Base-by-base conservation (phyloP, 2,888 invertebrate genomes). In the Mesorhabditis spiculigera region DNA sequence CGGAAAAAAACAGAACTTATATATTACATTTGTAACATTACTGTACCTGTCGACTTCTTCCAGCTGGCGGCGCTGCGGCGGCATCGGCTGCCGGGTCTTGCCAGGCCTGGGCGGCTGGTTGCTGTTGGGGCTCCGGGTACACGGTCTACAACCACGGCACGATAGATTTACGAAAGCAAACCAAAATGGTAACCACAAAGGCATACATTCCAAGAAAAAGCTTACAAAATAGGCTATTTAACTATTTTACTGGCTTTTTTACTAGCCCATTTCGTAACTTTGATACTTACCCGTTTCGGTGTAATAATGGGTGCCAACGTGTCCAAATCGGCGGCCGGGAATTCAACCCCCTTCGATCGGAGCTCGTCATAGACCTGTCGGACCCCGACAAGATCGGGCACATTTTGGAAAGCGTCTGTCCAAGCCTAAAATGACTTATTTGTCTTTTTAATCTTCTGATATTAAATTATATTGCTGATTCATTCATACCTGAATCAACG, bases 381-480 rank as follows among this genome's bases (percentile, higher is more conserved):
- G 43, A 98, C 96, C 43, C 97, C 97, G 70, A 91, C 91, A 82
- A 94, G 89, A 71, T 97, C 95, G 0, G 95, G 91, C 85, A 93
- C 92, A 85, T 91, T 92, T 82, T 92, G 91, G 88, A 98, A 99
- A 2, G 97, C 95, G 88, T 96, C 95, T 0, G 97, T 94, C 98
- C 98, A 98, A 73, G 94, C 93, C 89, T 89, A 76, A 69, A 86
- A 78, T 68, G 45, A 65, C 5, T 45, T 63, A 13, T 2, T 68
- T 61, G 13, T 6, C 8, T 58, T 58, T 5, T 45, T 68, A 13
- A n/a, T n/a, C 5, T 63, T 64, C 42, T 16, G 13, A 61, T 1
- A 3, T 8, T 16, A 50, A 13, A 10, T 66, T 28, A 10, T 28
- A 43, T 43, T 1, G 10, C 8, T 8, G 28, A 28, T 28, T 28